Conservation (phyloP, 2,113 vertebrate species). For the Halichoeres trimaculatus region DNA sequence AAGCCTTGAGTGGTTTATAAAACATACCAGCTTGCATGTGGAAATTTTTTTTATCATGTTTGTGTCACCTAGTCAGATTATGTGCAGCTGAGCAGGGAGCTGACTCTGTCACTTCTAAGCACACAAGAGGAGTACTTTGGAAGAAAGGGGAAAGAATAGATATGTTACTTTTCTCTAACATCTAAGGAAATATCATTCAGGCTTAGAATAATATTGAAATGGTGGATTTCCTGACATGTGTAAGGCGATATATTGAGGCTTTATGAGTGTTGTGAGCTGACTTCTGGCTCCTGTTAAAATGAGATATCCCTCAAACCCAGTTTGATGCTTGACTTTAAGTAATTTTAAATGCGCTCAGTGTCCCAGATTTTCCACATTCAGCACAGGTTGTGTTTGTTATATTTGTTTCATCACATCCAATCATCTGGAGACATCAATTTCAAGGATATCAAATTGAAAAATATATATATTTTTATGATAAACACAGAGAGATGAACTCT, state of each 20-base stretch:
- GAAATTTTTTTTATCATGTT: conserved; percentile 71
- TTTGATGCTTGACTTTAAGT: conserved; percentile 76
- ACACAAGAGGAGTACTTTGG: conserved; percentile 59
- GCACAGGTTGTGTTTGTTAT: conserved; percentile 74
- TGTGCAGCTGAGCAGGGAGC: conserved; percentile 68
- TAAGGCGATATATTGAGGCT: conserved; percentile 79
- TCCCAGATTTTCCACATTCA: conserved; percentile 68
- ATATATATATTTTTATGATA: conserved; percentile 48
- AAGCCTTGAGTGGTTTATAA: conserved; percentile 79
- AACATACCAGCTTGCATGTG: conserved; percentile 59
- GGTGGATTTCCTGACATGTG: conserved; percentile 77
- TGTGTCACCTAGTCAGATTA: conserved; percentile 80
- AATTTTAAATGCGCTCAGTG: conserved; percentile 77
- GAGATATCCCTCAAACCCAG: conserved; percentile 77
- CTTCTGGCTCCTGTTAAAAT: conserved; percentile 78
- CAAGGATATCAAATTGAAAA: conserved; percentile 54
- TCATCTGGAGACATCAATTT: conserved; percentile 71
- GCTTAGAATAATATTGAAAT: conserved; percentile 83
- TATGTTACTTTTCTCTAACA: conserved; percentile 74
- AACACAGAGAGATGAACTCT: conserved; percentile 58
- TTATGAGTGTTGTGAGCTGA: conserved; percentile 77
- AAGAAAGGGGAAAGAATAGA: conserved; percentile 50
- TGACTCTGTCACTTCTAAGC: conserved; percentile 75
- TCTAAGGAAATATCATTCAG: conserved; percentile 79
- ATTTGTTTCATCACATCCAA: conserved; percentile 76